Conservation (phyloP, 1,140 invertebrate species). For the Phenacoccus solenopsis region DNA sequence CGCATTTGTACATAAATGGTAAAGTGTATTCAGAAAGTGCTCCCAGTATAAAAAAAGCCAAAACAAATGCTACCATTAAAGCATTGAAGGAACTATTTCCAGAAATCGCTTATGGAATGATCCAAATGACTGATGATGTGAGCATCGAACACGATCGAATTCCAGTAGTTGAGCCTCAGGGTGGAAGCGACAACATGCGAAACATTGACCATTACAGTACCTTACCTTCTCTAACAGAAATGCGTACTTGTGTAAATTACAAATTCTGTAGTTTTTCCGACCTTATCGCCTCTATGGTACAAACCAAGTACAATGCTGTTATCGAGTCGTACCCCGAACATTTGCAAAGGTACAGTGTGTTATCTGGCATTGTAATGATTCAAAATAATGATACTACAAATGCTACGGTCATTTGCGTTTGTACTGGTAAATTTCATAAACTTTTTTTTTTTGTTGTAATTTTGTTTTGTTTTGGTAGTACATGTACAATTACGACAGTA, state of each 20-base stretch:
- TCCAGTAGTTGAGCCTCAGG: no score
- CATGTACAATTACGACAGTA: no score
- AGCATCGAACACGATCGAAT: no score
- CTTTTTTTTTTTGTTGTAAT: background rate
- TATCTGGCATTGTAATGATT: conserved; percentile 8
- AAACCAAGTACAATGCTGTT: background rate
- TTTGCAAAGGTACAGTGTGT: conserved; percentile 4
- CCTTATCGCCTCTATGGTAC: background rate
- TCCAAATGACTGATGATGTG: no score
- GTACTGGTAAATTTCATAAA: background rate
- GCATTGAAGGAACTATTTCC: background rate
- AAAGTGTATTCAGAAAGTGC: background rate
- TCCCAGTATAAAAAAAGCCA: background rate
- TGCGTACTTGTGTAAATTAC: background rate
- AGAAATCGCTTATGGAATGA: background rate
- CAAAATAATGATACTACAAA: background rate
- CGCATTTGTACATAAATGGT: background rate
- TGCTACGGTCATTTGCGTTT: background rate
- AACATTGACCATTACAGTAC: no score
- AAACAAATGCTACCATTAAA: background rate
- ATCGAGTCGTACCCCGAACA: background rate
- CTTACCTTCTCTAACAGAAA: no score
- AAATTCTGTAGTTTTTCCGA: background rate
- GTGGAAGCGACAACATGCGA: no score
- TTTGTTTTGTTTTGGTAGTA: no score